Conservation (phyloP, 2,113 vertebrate genomes). For the Bos indicus region DNA sequence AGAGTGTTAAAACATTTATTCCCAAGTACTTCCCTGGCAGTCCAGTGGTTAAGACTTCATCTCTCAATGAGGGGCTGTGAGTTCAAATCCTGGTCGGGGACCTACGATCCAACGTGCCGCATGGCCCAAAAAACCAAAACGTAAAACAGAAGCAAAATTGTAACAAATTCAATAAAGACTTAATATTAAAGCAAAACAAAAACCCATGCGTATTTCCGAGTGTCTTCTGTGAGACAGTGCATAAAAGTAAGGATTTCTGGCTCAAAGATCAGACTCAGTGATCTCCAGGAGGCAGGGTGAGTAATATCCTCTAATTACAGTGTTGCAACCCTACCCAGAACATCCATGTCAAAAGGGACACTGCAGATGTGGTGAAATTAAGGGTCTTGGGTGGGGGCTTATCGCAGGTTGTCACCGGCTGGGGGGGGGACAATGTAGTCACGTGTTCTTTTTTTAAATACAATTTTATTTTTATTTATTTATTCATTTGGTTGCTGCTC, state of each 20-base stretch:
- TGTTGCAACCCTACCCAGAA: not conserved
- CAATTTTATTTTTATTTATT: too few relatives aligned
- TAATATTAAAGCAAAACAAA: not conserved
- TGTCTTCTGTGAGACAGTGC: not conserved
- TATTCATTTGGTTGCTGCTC: too few relatives aligned
- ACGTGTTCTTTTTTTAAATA: too few relatives aligned
- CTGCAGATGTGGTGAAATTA: too few relatives aligned
- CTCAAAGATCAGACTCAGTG: not conserved
- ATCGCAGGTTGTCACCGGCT: accelerated
- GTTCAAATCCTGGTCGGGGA: accelerated
- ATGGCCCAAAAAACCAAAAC: accelerated
- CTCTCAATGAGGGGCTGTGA: accelerated
- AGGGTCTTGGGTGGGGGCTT: too few relatives aligned
- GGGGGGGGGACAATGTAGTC: accelerated
- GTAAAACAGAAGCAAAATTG: not conserved
- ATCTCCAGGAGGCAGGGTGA: not conserved
- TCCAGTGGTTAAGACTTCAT: too few relatives aligned
- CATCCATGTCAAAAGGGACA: not conserved
- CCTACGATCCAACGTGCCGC: accelerated
- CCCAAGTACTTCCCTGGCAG: too few relatives aligned
- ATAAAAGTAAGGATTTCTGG: not conserved
- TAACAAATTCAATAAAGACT: not conserved
- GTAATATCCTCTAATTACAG: accelerated
- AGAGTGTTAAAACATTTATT: too few relatives aligned
- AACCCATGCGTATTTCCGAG: accelerated